Evolutionary conservation across 1,140 invertebrate species (phyloP).

Genomic region (Bathynomus jamesi): DNA sequence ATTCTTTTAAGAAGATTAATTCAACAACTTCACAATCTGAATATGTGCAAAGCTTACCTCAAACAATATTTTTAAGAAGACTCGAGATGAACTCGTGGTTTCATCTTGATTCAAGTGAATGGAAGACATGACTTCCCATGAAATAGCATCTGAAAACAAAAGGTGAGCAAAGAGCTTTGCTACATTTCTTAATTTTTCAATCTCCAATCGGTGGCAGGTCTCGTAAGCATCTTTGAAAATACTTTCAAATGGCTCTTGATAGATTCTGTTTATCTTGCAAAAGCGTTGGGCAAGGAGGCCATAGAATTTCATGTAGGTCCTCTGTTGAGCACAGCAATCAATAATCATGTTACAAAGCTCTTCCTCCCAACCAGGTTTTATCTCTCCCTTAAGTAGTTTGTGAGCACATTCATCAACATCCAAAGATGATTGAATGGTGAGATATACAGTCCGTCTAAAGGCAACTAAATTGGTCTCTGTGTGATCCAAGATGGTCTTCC

Average conservation of each 20-base stretch:
- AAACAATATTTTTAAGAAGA: conserved; percentile 97
- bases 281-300: conserved; percentile 87
- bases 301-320: conserved; percentile 98
- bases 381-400: conserved; percentile 92
- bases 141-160: conserved; percentile 91
- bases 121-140: conserved; percentile 78
- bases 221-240: conserved; percentile 94
- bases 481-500: conserved; percentile 73
- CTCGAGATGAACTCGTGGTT: conserved; percentile 91
- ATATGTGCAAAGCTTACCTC: conserved; percentile 37
- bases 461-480: conserved; percentile 95
- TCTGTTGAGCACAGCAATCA: conserved; percentile 96
- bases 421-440: conserved; percentile 96
- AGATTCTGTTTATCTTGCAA: conserved; percentile 83
- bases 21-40: too few relatives aligned
- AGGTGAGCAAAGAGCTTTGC: conserved; percentile 97
- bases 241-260: conserved; percentile 84
- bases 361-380: conserved; percentile 84
- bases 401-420: conserved; percentile 99
- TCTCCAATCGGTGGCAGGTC: conserved; percentile 79
- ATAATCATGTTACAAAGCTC: conserved; percentile 98
- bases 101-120: conserved; percentile 93
- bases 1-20: too few relatives aligned
- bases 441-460: conserved; percentile 88
- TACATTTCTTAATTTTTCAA: conserved; percentile 94